These are phyloP conservation scores for Craterocephalus amniculus DNA, from an alignment of 2,797 vertebrate species.

Conservation along the genomic window DNA sequence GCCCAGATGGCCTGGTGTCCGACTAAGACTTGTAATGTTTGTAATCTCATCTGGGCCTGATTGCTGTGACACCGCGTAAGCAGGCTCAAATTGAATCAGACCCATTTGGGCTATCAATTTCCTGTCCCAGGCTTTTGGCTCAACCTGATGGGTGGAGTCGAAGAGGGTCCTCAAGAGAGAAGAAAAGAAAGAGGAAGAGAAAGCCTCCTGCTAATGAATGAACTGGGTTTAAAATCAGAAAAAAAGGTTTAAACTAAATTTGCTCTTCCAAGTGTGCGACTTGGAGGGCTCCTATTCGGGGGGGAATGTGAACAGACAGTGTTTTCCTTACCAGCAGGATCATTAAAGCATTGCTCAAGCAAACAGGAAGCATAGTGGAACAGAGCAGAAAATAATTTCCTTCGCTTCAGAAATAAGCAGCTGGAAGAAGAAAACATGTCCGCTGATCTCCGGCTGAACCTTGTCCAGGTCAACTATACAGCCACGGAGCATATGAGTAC, in stretches of 20 bases:
- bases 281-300: not conserved
- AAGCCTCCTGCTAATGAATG: constrained; percentile 3
- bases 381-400: constrained; percentile 8
- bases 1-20: constrained; percentile 63
- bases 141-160: constrained; percentile 33
- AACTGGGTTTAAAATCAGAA: not conserved
- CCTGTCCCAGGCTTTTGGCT: constrained; percentile 50
- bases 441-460: constrained; percentile 23
- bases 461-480: constrained; percentile 30
- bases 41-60: constrained; percentile 70
- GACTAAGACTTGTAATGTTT: constrained; percentile 44
- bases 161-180: not conserved
- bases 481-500: constrained; percentile 44
- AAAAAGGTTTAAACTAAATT: not conserved
- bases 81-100: constrained; percentile 66
- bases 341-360: not conserved
- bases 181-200: not conserved
- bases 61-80: constrained; percentile 59
- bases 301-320: not conserved
- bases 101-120: constrained; percentile 65
- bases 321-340: not conserved
- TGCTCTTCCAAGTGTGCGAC: not conserved
- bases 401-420: constrained; percentile 1
- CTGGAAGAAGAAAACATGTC: constrained; percentile 17
- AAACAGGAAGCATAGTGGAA: not conserved